Conservation (phyloP, 2,888 invertebrate species). For the Ornithoptera alexandrae region DNA sequence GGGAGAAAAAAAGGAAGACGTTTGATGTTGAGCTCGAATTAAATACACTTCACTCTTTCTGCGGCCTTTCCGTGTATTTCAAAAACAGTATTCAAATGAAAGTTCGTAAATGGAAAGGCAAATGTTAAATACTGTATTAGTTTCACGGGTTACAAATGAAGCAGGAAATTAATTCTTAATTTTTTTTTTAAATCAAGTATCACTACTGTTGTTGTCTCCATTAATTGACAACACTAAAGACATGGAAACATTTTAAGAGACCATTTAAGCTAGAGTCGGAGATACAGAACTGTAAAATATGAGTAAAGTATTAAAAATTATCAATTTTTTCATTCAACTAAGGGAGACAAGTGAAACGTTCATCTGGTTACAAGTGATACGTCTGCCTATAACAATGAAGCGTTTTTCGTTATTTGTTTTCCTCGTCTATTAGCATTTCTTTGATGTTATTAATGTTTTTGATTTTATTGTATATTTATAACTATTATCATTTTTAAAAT, state of each 20-base stretch:
- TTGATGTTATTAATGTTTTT: background rate
- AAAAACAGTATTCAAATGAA: conserved; percentile 16
- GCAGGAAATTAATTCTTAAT: background rate
- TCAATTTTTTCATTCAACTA: too few relatives aligned
- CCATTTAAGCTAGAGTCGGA: too few relatives aligned
- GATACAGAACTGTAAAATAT: too few relatives aligned
- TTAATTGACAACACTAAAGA: too few relatives aligned
- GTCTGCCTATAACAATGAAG: too few relatives aligned
- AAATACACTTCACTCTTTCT: conserved; percentile 17
- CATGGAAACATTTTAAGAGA: too few relatives aligned
- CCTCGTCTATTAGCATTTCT: background rate
- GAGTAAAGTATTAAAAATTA: too few relatives aligned
- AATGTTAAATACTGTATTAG: background rate
- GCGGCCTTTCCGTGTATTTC: conserved; percentile 14
- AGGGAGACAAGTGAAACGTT: too few relatives aligned
- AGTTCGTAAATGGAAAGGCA: background rate
- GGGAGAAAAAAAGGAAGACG: background rate
- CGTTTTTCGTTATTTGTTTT: background rate
- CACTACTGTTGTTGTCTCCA: background rate
- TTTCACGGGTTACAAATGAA: background rate
- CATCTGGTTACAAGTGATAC: too few relatives aligned
- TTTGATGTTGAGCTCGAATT: conserved; percentile 20
- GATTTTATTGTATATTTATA: too few relatives aligned
- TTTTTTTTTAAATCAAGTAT: background rate
- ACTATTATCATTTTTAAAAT: too few relatives aligned